Evolutionary conservation across 2,113 vertebrate species (phyloP), one percentile per base, ranked within the genome.

Genomic region (Entelurus aequoreus): DNA sequence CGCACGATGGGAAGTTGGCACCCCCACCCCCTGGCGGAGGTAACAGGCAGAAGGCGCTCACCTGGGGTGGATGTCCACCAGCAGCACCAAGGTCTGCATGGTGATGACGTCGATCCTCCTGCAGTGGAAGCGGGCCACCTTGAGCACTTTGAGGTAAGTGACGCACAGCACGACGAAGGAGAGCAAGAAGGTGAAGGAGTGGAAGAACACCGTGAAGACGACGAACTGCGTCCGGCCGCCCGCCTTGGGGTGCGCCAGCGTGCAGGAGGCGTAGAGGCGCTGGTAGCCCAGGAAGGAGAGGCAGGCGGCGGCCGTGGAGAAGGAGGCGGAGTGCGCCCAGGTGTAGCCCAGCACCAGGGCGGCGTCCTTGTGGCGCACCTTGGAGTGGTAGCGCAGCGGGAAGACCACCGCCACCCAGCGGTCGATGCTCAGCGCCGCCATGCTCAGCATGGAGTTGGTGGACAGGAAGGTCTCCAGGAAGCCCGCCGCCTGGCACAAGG

Each of bases 31-130:
- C 28, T 13, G 46, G 48, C 1, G 36, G 13, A 37, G 13, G 21
- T 19, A 19, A 19, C 19, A 19, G 1, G 19, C 19, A 19, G 19
- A 12, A n/a, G 19, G 48, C 5, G 36, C 93, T 94, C 90, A 99
- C 97, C 97, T 99, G 75, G 97, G 97, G 48, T 99, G 97, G 71
- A 99, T 94, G 83, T 99, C 97, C 88, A 98, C 97, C 0, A 99
- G 92, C 81, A 99, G 90, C 80, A 99, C 94, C 28, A 99, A 89
- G 12, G 97, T 98, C 90, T 98, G 97, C 97, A 99, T 98, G 14
- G 97, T 99, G 80, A 99, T 98, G 69, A 99, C 92, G 48, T 99
- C 96, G 78, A 99, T 98, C 88, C 97, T 86, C 83, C 93, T 96
- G 69, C 97, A 99, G 90, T 99, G 97, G 78, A 93, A 96, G 53